Base-by-base conservation (phyloP, 2,113 vertebrate species). In the Rynchops niger region DNA sequence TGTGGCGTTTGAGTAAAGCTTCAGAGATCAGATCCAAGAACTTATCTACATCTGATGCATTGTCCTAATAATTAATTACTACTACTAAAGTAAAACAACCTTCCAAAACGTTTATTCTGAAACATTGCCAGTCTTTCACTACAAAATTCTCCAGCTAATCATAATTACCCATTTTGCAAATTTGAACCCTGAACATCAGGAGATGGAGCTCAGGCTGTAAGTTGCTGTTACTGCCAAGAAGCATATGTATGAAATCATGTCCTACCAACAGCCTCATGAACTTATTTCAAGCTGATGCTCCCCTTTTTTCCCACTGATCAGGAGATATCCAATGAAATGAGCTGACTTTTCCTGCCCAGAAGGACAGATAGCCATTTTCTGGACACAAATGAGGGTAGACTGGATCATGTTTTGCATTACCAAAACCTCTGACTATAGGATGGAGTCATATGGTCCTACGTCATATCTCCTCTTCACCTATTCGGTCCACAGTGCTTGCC, bases 81-180 rank as follows among this genome's bases (percentile, higher is more conserved):
- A 38, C 55, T 70, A 69, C 76, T 82, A 93, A 86, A 91, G 36
- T 30, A 72, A 95, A 92, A 89, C 21, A 42, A 70, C n/a, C 58
- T 92, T 95, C 84, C 26, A 85, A 82, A 93, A 53, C 36, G 20
- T 80, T 94, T 87, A 53, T 91, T 91, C 74, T 85, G 81, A 89
- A 96, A 55, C 32, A 40, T 80, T 85, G 90, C 38, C n/a, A 76
- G 5, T 66, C 76, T 80, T 77, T 80, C 81, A 89, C 32, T 9
- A 30, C 45, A 69, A 62, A 85, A 82, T 72, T 72, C 34, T 88
- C 61, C 82, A 93, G 53, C 32, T 85, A 77, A 38, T 95, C 9
- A 2, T 21, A 81, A 86, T 59, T 58, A 73, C 7, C 9, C 58
- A 42, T 53, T 93, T 77, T 67, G 27, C 40, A 89, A 70, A 73